phyloP scores from a whole-genome alignment of 2,113 vertebrate species.

The Ailurus styani region DNA sequence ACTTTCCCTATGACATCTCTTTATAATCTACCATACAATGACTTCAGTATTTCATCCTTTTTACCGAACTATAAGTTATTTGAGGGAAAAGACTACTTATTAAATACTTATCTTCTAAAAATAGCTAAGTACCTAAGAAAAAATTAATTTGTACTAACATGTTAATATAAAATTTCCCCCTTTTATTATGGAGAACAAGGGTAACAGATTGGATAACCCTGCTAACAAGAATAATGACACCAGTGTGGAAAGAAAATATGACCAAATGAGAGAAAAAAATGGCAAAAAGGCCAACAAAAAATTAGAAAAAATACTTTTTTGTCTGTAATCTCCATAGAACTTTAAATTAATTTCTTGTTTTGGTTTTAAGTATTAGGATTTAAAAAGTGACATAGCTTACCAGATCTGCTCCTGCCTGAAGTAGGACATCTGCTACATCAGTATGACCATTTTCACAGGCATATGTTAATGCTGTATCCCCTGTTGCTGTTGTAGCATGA shows the following conservation, averaged over 20 bases:
- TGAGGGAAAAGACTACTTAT: background rate
- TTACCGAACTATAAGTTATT: background rate
- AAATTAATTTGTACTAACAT: background rate
- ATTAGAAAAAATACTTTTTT: background rate
- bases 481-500: constrained; percentile 97
- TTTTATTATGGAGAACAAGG: background rate
- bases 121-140: background rate
- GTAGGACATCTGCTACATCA: constrained; percentile 96
- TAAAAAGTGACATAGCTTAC: constrained; percentile 77
- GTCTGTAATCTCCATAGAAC: background rate
- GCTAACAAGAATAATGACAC: background rate
- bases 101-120: constrained; percentile 24
- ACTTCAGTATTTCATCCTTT: background rate
- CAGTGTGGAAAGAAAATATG: background rate
- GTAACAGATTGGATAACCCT: background rate
- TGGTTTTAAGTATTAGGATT: background rate
- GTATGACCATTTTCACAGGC: constrained; percentile 99
- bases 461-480: constrained; percentile 96
- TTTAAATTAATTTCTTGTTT: background rate
- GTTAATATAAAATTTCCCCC: background rate
- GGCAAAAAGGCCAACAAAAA: background rate
- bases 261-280: background rate
- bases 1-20: background rate
- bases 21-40: background rate
- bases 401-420: constrained; percentile 97